Percentiles rank a stretch among this genome's conserved stretches.
Conservation (phyloP, 64 coral and sea anemone genomes). For the Stichodactyla mertensii region DNA sequence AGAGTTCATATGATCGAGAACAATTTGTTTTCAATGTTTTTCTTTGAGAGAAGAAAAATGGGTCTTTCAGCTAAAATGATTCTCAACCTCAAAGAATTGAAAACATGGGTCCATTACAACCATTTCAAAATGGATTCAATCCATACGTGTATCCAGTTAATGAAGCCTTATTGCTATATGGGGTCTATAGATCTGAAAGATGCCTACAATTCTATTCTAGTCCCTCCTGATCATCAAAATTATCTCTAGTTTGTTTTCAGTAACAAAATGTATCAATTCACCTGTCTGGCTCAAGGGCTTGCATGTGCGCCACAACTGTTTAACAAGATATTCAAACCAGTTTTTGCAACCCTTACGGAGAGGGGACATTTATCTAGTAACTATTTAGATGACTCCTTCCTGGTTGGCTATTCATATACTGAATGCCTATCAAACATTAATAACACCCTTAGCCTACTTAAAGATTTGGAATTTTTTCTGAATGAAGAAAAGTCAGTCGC, state of each 20-base stretch:
- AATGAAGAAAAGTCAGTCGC: slow-evolving; percentile 12
- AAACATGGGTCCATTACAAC: slow-evolving; percentile 29
- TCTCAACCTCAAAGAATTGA: background rate
- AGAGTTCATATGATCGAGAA: too few relatives aligned
- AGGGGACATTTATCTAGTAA: slow-evolving; percentile 22
- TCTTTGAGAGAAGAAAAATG: background rate
- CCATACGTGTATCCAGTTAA: slow-evolving; percentile 39
- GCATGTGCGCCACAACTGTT: background rate
- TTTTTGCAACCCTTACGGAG: slow-evolving; percentile 19
- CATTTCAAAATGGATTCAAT: slow-evolving; percentile 64
- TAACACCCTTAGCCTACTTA: slow-evolving; percentile 27
- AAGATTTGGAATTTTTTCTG: slow-evolving; percentile 18
- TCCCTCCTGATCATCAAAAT: slow-evolving; percentile 21
- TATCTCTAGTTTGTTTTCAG: slow-evolving; percentile 25
- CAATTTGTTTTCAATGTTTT: too few relatives aligned
- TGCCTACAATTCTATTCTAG: slow-evolving; percentile 33
- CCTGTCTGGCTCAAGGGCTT: slow-evolving; percentile 42
- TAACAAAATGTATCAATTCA: slow-evolving; percentile 20
- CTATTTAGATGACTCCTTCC: slow-evolving; percentile 22
- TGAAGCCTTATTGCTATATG: slow-evolving; percentile 39
- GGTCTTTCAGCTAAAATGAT: slow-evolving; percentile 34
- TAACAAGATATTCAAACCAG: slow-evolving; percentile 42
- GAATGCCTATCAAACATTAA: slow-evolving; percentile 38
- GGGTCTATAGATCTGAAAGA: slow-evolving; percentile 34
- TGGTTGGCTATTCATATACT: background rate